These are phyloP conservation scores for Tinamus major DNA, from an alignment of 2,797 vertebrate species.

Conservation along the genomic window DNA sequence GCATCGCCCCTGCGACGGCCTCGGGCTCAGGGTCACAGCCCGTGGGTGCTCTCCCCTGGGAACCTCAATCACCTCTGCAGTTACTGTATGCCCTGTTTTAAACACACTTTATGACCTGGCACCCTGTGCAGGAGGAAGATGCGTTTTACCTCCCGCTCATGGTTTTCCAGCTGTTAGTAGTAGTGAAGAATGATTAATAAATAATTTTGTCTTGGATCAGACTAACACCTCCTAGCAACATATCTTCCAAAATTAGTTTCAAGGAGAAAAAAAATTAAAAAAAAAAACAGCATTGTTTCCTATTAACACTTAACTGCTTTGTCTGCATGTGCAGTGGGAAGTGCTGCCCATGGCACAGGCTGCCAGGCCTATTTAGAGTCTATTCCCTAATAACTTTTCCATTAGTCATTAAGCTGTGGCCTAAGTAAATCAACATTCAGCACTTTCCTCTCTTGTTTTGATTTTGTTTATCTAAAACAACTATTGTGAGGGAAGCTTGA, in stretches of 20 bases:
- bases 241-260: neutral
- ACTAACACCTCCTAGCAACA: neutral
- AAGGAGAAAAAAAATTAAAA: neutral
- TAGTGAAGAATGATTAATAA: neutral
- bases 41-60: neutral
- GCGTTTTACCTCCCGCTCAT: neutral
- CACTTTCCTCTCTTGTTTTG: neutral
- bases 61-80: neutral
- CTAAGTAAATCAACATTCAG: slow-evolving; percentile 27
- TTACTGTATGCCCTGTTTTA: neutral
- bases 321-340: neutral
- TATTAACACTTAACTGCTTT: neutral
- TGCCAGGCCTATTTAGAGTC: neutral
- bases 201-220: neutral
- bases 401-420: neutral
- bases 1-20: fast-evolving
- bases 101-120: neutral
- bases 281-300: neutral
- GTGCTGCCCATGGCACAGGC: neutral
- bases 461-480: neutral
- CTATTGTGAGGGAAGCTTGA: neutral
- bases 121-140: neutral
- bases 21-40: neutral
- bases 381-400: slow-evolving; percentile 28
- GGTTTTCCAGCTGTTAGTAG: neutral